Evolutionary conservation across 2,113 vertebrate genomes (phyloP), one percentile per base, ranked within the genome.

Genomic region (Dromas ardeola): DNA sequence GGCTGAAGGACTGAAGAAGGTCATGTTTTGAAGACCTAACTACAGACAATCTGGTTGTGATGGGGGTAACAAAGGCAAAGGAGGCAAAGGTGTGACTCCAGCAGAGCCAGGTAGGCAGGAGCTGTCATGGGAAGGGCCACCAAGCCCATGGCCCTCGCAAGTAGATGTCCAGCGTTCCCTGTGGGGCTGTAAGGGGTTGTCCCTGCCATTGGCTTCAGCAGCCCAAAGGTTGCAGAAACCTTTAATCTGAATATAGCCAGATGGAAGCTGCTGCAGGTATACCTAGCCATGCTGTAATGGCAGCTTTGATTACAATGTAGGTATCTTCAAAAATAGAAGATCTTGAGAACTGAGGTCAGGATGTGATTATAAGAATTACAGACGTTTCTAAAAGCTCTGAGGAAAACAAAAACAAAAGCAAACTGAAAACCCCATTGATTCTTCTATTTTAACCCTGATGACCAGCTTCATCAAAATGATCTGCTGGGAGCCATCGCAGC

Each of bases 211-310:
- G 53, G 27, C 83, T 88, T 86, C 63, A 80, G 79, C 45, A 77
- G 49, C 53, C 67, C 74, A 43, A 83, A 82, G 49, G 62, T 36
- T 79, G 49, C 86, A 81, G 80, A 52, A 90, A 74, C 80, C 93
- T 96, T 91, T 97, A 81, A 96, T 96, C 50, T 83, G 65, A 47
- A 38, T 5, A 56, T 38, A 65, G 29, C 32, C 71, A 93, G 89
- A 96, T 93, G 93, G 93, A 94, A 94, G 91, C 40, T 1, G 5
- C 50, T 59, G 27, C 89, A 94, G 25, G 27, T 76, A 69, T 73
- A 83, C 77, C 83, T 79, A 86, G 50, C 56, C 40, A 3, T 69
- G 83, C 38, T 0, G 0, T 81, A 88, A 91, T 83, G 85, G 58
- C 71, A 88, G 36, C 63, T 94, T 78, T 94, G 83, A 96, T 94